phyloP scores from a whole-genome alignment of 2,797 vertebrate genomes.

The Sebastes kiyomatsui region DNA sequence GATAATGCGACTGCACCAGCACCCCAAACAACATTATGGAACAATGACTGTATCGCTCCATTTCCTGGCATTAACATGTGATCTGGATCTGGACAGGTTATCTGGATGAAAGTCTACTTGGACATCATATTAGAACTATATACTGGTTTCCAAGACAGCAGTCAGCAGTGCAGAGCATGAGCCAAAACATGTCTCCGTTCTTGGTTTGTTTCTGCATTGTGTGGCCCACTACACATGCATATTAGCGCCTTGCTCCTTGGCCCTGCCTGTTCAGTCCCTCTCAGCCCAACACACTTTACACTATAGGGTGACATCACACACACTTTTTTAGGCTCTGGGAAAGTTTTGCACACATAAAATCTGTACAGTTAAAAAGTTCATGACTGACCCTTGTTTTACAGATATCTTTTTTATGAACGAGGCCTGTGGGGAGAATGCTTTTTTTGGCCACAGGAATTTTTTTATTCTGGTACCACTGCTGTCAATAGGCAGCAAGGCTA shows the following conservation, averaged over 20 bases:
- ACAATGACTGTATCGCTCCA: not conserved
- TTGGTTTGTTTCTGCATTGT: no score
- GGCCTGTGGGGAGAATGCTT: not conserved
- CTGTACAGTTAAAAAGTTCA: not conserved
- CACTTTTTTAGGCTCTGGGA: no score
- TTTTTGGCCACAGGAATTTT: not conserved
- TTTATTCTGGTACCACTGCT: not conserved
- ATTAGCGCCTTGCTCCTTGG: no score
- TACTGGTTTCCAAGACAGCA: not conserved
- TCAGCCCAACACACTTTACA: no score
- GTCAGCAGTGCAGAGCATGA: not conserved
- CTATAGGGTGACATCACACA: no score
- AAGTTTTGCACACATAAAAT: not conserved
- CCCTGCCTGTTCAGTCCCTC: no score
- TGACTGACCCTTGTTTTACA: not conserved
- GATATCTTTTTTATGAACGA: not conserved
- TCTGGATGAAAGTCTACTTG: not conserved
- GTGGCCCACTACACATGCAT: no score
- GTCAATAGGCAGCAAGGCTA: not conserved
- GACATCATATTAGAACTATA: not conserved
- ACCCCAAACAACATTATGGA: not conserved
- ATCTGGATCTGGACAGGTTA: not conserved
- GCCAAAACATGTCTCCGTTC: not conserved
- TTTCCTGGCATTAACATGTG: not conserved
- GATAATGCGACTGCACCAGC: not conserved